phyloP scores from a whole-genome alignment of 2,888 invertebrate species.

The Hirtodrosophila trivittata region DNA sequence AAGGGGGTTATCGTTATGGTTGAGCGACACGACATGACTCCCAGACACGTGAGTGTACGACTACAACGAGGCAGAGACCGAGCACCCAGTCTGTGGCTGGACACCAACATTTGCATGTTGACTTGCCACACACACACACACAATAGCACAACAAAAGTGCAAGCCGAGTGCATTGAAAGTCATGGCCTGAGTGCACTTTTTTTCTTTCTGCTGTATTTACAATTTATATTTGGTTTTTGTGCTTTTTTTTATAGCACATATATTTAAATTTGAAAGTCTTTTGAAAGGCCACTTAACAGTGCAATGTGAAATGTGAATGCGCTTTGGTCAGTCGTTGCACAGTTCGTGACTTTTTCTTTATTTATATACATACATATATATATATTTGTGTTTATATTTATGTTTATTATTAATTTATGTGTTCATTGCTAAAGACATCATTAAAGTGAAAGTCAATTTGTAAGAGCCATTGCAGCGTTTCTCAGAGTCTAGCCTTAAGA shows the following conservation, averaged over 20 bases:
- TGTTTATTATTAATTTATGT: slow-evolving; percentile 65
- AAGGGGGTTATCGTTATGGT: slow-evolving; percentile 54
- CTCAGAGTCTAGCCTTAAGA: slow-evolving; percentile 12
- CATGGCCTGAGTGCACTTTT: slow-evolving; percentile 54
- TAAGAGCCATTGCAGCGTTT: slow-evolving; percentile 31
- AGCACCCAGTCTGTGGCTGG: too few relatives aligned
- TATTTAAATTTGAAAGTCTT: slow-evolving; percentile 68
- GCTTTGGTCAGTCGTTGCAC: slow-evolving; percentile 28
- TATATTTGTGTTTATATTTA: slow-evolving; percentile 18
- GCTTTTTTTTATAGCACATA: background rate
- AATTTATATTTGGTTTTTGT: background rate
- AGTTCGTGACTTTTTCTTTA: slow-evolving; percentile 8
- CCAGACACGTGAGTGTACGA: too few relatives aligned
- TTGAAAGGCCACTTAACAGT: slow-evolving; percentile 55
- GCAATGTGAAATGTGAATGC: slow-evolving; percentile 50
- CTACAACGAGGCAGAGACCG: background rate
- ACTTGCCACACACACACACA: slow-evolving; percentile 31
- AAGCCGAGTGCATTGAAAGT: slow-evolving; percentile 57
- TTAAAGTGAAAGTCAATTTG: slow-evolving; percentile 75
- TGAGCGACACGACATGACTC: slow-evolving; percentile 51
- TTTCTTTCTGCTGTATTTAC: slow-evolving; percentile 6
- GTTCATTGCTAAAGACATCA: slow-evolving; percentile 65
- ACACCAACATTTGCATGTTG: slow-evolving; percentile 61
- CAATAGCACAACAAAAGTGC: slow-evolving; percentile 30
- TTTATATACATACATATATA: background rate